phyloP scores from a whole-genome alignment of 2,888 invertebrate species.

The Aelia acuminata region DNA sequence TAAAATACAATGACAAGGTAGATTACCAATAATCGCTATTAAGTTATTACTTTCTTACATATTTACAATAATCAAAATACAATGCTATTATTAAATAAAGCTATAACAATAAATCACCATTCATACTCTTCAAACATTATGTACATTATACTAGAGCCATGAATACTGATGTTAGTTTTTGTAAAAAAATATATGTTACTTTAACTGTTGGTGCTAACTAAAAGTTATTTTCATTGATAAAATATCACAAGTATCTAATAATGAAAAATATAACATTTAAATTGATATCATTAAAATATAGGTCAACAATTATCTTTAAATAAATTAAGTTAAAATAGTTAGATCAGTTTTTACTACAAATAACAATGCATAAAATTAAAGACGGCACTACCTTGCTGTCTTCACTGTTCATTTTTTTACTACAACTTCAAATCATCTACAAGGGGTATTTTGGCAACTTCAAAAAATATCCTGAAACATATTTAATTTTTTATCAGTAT shows the following conservation, averaged over 20 bases:
- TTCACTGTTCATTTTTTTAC: neutral
- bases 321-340: slow-evolving; percentile 42
- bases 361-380: slow-evolving; percentile 51
- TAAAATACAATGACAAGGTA: slow-evolving; percentile 1
- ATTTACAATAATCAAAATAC: slow-evolving; percentile 50
- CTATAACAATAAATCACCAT: slow-evolving; percentile 50
- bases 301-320: slow-evolving; percentile 53
- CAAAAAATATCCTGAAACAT: slow-evolving; percentile 83
- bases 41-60: slow-evolving; percentile 52
- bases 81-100: slow-evolving; percentile 50
- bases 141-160: slow-evolving; percentile 42
- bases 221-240: slow-evolving; percentile 42
- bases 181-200: slow-evolving; percentile 41
- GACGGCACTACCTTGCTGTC: slow-evolving; percentile 30
- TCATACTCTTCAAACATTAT: slow-evolving; percentile 44
- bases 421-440: slow-evolving; percentile 66
- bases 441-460: slow-evolving; percentile 88
- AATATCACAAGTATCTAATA: slow-evolving; percentile 44
- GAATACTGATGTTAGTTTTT: slow-evolving; percentile 51
- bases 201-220: neutral
- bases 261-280: slow-evolving; percentile 36
- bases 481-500: slow-evolving; percentile 46
- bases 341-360: slow-evolving; percentile 48
- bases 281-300: slow-evolving; percentile 55
- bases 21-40: neutral